These are phyloP conservation scores for Archips xylosteana DNA, from an alignment of 2,888 invertebrate genomes.

Conservation along the genomic window DNA sequence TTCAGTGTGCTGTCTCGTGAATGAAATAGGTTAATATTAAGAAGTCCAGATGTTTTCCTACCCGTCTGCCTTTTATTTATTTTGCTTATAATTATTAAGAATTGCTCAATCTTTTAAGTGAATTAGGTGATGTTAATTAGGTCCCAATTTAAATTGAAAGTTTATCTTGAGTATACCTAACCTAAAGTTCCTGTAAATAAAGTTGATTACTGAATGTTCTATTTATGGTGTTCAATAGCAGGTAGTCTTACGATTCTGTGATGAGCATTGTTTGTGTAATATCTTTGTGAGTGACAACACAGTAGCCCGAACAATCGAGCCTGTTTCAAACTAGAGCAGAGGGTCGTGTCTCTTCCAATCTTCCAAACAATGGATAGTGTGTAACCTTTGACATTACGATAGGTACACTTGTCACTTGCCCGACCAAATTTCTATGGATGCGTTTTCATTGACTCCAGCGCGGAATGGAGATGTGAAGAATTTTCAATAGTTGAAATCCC, in stretches of 20 bases:
- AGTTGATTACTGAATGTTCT: conserved; percentile 4
- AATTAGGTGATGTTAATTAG: conserved; percentile 50
- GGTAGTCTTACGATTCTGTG: conserved; percentile 36
- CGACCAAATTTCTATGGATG: background rate
- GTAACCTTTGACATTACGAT: conserved; percentile 24
- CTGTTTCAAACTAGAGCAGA: conserved; percentile 55
- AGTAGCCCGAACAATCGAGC: conserved; percentile 51
- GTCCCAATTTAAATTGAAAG: conserved; percentile 14
- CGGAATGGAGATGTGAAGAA: too few species aligned
- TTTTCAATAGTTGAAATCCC: too few species aligned
- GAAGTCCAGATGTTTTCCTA: conserved; percentile 49
- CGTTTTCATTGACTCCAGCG: too few species aligned
- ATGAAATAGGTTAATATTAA: conserved; percentile 54
- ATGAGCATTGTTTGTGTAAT: conserved; percentile 43
- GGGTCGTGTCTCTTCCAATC: conserved; percentile 35
- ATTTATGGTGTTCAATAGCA: conserved; percentile 14
- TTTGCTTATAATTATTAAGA: conserved; percentile 59
- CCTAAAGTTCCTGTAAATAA: conserved; percentile 1
- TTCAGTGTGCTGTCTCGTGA: conserved; percentile 55
- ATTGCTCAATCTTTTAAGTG: conserved; percentile 75
- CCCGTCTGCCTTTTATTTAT: conserved; percentile 44
- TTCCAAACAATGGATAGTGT: conserved; percentile 22
- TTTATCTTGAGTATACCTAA: conserved; percentile 8
- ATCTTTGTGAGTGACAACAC: conserved; percentile 43
- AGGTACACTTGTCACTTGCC: background rate